phyloP scores from a whole-genome alignment of 2,113 vertebrate genomes.

The Triplophysa rosa region DNA sequence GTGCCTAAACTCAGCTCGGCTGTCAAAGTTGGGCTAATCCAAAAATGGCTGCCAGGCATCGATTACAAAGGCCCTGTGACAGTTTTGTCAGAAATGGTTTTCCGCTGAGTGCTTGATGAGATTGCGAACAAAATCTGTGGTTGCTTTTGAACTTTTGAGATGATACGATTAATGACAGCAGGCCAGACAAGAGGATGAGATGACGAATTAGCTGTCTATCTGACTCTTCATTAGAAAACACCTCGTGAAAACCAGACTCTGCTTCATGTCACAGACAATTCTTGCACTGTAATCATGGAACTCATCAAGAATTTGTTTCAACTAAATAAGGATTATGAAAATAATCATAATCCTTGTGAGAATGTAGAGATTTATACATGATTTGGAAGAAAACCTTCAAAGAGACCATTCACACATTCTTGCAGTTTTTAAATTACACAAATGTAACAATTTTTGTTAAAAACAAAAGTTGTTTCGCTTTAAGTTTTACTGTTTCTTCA shows the following conservation, averaged over 20 bases:
- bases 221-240: constrained; percentile 33
- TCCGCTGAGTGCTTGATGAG: constrained; percentile 32
- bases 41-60: constrained; percentile 30
- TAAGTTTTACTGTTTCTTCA: too few species aligned
- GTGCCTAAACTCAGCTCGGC: constrained; percentile 17
- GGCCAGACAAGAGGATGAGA: neutral
- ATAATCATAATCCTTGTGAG: neutral
- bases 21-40: constrained; percentile 13
- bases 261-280: constrained; percentile 1
- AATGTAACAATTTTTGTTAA: too few species aligned
- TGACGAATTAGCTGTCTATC: neutral
- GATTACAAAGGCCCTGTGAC: constrained; percentile 34
- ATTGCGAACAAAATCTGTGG: constrained; percentile 39
- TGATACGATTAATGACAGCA: constrained; percentile 47
- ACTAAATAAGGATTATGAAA: constrained; percentile 2
- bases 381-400: neutral
- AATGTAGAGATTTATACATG: constrained; percentile 1
- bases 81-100: constrained; percentile 53
- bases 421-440: too few species aligned
- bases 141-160: constrained; percentile 42
- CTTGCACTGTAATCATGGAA: constrained; percentile 4
- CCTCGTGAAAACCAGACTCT: neutral
- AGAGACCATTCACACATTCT: neutral
- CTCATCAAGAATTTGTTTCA: neutral
- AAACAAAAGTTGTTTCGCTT: too few species aligned